phyloP scores from a whole-genome alignment of 2,797 vertebrate species.

The Tamandua tetradactyla region DNA sequence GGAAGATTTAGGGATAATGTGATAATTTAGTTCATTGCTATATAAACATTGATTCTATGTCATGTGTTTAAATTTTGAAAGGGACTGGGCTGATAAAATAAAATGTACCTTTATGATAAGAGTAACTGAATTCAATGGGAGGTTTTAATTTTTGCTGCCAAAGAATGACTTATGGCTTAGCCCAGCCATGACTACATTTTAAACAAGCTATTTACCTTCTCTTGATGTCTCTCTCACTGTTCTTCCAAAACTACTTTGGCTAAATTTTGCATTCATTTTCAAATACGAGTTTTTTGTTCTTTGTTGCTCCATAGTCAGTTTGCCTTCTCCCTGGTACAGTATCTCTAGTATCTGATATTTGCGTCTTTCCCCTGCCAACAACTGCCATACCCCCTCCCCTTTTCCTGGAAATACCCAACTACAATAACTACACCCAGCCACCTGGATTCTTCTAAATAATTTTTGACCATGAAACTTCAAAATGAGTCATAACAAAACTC shows the following conservation, averaged over 20 bases:
- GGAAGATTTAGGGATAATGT: not conserved
- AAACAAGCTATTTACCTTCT: conserved; percentile 24
- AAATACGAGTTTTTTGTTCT: conserved; percentile 34
- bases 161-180: not conserved
- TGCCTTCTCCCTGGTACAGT: not conserved
- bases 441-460: conserved; percentile 70
- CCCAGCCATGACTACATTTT: conserved; percentile 18
- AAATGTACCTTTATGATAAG: conserved; percentile 29
- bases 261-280: conserved; percentile 40
- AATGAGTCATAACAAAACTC: conserved; percentile 72
- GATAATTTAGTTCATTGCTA: not conserved
- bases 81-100: conserved; percentile 22
- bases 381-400: conserved; percentile 7
- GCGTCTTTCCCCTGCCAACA: conserved; percentile 53
- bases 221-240: not conserved
- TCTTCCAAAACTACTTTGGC: conserved; percentile 34
- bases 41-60: not conserved
- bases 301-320: not conserved
- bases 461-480: conserved; percentile 59
- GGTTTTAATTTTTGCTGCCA: conserved; percentile 27
- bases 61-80: conserved; percentile 44
- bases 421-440: conserved; percentile 54
- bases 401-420: conserved; percentile 65
- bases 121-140: not conserved
- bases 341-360: conserved; percentile 56